phyloP scores from a whole-genome alignment of 1,140 invertebrate genomes.

The Microplitis demolitor region DNA sequence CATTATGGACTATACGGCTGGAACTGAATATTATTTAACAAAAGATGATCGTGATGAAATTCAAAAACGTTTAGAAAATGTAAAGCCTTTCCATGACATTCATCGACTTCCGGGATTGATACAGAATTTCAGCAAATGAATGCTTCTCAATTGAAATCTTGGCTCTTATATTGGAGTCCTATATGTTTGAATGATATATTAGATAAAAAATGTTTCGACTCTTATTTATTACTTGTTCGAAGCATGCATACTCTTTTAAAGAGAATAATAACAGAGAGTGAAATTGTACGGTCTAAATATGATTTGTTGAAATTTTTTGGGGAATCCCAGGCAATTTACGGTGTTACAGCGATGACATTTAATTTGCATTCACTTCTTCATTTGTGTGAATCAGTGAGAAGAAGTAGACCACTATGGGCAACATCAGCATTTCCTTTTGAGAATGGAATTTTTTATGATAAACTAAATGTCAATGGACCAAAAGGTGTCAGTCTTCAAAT shows the following conservation, averaged over 20 bases:
- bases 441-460: too few relatives aligned
- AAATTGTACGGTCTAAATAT: not conserved
- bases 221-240: not conserved
- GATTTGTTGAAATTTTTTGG: not conserved
- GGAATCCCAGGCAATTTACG: too few relatives aligned
- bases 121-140: not conserved
- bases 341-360: too few relatives aligned
- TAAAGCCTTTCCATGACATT: not conserved
- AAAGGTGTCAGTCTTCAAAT: too few relatives aligned
- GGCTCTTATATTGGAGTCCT: slow-evolving; percentile 2
- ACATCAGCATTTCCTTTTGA: too few relatives aligned
- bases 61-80: not conserved
- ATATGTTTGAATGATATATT: not conserved
- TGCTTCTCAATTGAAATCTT: slow-evolving; percentile 5
- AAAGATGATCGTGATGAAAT: not conserved
- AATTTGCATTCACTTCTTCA: too few relatives aligned
- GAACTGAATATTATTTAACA: not conserved
- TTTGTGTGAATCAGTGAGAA: too few relatives aligned
- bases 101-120: not conserved
- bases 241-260: not conserved
- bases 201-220: not conserved
- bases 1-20: not conserved
- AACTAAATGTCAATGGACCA: too few relatives aligned
- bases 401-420: too few relatives aligned
- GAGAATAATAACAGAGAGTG: not conserved